Evolutionary conservation across 2,113 vertebrate species (phyloP).

Genomic region (Grammomys surdaster): DNA sequence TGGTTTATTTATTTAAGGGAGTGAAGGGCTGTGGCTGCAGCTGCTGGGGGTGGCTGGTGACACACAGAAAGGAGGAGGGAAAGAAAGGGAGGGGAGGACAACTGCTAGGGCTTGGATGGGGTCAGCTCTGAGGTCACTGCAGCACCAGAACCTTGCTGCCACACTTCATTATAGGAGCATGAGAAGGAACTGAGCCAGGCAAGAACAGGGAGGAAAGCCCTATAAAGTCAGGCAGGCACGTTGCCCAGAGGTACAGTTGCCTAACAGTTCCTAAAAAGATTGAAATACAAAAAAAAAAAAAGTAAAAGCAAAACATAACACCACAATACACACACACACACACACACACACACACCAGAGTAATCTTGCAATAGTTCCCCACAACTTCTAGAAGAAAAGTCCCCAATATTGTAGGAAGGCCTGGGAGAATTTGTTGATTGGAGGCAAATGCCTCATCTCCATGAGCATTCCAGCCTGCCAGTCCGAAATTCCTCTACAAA

Average conservation of each 20-base stretch:
- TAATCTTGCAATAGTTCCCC: constrained; percentile 2
- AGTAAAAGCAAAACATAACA: neutral
- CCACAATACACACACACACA: neutral
- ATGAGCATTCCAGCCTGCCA: neutral
- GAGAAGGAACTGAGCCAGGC: constrained; percentile 29
- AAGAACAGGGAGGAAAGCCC: neutral
- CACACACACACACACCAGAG: neutral
- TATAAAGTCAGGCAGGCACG: rapidly evolving
- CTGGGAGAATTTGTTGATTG: neutral
- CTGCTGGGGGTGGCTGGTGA: constrained; percentile 46
- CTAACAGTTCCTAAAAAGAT: constrained; percentile 75
- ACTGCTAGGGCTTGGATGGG: rapidly evolving
- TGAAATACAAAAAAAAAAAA: constrained; percentile 56
- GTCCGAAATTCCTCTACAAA: neutral
- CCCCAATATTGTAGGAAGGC: neutral
- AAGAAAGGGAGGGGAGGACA: rapidly evolving
- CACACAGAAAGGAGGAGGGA: neutral
- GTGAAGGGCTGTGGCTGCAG: constrained; percentile 62
- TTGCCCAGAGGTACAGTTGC: constrained; percentile 56
- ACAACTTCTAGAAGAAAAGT: neutral
- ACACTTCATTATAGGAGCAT: neutral
- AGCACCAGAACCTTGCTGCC: neutral
- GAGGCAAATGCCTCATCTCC: neutral
- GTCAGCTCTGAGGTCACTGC: neutral
- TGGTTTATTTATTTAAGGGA: constrained; percentile 82